These are phyloP conservation scores for Lucilia sericata DNA, from an alignment of 1,140 invertebrate genomes.

Conservation along the genomic window DNA sequence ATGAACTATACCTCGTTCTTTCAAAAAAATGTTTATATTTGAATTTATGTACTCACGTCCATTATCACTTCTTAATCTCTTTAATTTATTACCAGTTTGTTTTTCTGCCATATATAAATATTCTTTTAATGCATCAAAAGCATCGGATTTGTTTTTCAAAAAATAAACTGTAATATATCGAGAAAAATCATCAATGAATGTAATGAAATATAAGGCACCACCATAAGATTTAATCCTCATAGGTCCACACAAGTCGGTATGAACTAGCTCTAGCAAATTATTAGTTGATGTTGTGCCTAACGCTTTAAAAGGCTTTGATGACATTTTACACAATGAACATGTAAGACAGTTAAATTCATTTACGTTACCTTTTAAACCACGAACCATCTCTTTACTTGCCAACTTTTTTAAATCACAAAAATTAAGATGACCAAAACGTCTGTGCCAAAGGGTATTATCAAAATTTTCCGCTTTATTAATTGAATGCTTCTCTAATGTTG, in stretches of 20 bases:
- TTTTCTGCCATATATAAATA: not conserved
- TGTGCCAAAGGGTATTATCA: not conserved
- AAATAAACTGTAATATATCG: not conserved
- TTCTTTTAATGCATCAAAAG: not conserved
- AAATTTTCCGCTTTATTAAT: not conserved
- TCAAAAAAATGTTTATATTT: not conserved
- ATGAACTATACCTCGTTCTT: slow-evolving; percentile 60
- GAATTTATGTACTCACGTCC: not conserved
- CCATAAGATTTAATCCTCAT: not conserved
- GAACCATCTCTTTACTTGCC: not conserved
- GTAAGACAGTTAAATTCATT: slow-evolving; percentile 1
- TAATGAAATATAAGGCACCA: not conserved
- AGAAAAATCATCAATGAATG: slow-evolving; percentile 5
- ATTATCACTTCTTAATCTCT: not conserved
- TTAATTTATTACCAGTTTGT: not conserved
- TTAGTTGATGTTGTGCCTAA: not conserved
- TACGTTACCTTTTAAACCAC: not conserved
- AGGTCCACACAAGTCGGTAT: not conserved
- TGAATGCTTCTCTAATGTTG: not conserved
- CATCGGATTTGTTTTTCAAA: not conserved
- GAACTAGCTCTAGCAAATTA: slow-evolving; percentile 6
- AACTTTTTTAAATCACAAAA: not conserved
- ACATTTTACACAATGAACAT: not conserved
- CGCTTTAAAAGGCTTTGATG: not conserved
- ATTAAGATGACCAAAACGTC: not conserved